Evolutionary conservation across 2,888 invertebrate genomes (phyloP), one percentile per base, ranked within the genome.

Genomic region (Halictus ligatus): DNA sequence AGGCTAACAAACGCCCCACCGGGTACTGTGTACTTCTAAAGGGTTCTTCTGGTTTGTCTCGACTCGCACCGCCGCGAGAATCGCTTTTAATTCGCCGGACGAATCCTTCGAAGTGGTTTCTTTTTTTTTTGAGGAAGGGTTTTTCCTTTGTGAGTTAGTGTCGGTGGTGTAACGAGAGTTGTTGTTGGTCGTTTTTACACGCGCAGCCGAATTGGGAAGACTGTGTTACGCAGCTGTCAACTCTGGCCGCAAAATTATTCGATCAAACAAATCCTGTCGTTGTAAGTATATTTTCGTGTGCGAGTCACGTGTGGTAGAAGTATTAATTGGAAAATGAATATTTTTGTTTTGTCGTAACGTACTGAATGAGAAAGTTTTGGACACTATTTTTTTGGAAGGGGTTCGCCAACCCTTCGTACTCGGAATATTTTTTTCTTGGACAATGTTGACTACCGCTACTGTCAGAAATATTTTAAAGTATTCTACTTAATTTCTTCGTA

Each of bases 1-100:
- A 58, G 78, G 76, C 76, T 79, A 75, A 89, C 84, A 82, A 88
- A 88, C 78, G 50, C 78, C 78, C 48, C 43, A 46, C 40, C 73
- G 58, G 75, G 78, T 81, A 35, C 21, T n/a, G 2, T 43, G n/a
- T 43, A 5, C 5, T 43, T 71, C 43, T 6, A 58, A 81, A 81
- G 43, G 72, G 40, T 13, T 78, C 50, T 58, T 72, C 85, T 72
- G 35, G 76, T 40, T 64, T 35, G 48, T 67, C 21, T 67, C 21
- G 40, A 35, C 15, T 67, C 64, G 43, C 29, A 35, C 4, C 21
- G 35, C 35, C 7, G 35, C 3, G n/a, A 48, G 18, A 35, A 35
- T 21, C 64, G 7, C 64, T 64, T 40, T 40, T 69, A 18, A 67
- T 35, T 69, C 21, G 21, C 40, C 18, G 18, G 7, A 25, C 25